A percentile compares a stretch with the other conserved stretches of the same genome.
Conservation (phyloP, 2,888 invertebrate genomes). For the Ennomos erosarius region DNA sequence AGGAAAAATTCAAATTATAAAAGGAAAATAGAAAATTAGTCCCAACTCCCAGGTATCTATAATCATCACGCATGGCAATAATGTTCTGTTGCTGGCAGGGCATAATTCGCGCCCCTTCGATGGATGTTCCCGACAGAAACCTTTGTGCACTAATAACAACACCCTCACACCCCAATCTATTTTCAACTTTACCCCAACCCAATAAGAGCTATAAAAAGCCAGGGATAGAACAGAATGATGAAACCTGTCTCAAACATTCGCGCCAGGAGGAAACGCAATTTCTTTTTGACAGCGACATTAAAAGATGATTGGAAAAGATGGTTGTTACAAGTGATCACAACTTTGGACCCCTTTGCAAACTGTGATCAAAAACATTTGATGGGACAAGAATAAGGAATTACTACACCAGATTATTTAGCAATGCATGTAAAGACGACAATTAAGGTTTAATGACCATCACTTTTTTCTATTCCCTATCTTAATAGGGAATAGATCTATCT, state of each 20-base stretch:
- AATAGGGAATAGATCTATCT: too few relatives aligned
- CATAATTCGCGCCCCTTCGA: conserved; percentile 72
- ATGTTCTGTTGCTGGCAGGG: conserved; percentile 69
- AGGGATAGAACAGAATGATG: conserved; percentile 53
- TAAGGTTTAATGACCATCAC: too few relatives aligned
- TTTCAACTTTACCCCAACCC: conserved; percentile 17
- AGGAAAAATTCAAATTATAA: conserved; percentile 15
- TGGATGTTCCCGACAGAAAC: conserved; percentile 68
- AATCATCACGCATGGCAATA: conserved; percentile 50
- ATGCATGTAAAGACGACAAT: not conserved
- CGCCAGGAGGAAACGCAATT: conserved; percentile 66
- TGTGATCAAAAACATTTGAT: not conserved
- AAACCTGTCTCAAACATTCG: conserved; percentile 63
- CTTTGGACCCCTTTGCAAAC: conserved; percentile 51
- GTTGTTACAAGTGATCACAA: conserved; percentile 23
- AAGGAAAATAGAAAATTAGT: conserved; percentile 39
- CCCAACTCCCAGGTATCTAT: conserved; percentile 58
- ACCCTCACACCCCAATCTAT: conserved; percentile 8
- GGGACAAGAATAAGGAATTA: not conserved
- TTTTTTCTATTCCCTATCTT: too few relatives aligned
- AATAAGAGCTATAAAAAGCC: conserved; percentile 18
- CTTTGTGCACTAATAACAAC: conserved; percentile 74
- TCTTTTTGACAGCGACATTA: conserved; percentile 69
- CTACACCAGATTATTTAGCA: too few relatives aligned
- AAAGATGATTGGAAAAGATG: conserved; percentile 50